phyloP scores from a whole-genome alignment of 2,888 invertebrate species.

The Chaitophorus viminalis region DNA sequence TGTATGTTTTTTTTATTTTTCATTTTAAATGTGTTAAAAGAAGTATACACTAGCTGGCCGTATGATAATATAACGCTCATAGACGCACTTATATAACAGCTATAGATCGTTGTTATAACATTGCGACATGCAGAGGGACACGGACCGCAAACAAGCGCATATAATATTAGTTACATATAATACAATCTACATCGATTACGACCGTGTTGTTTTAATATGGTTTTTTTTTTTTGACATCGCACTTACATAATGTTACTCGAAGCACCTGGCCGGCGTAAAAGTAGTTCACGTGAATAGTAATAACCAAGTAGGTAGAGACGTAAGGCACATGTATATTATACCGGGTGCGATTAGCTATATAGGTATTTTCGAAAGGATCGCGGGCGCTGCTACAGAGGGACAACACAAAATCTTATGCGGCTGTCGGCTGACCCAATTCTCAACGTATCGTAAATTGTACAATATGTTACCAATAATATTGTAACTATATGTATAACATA shows the following conservation, averaged over 20 bases:
- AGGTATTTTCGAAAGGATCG: constrained; percentile 22
- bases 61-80: neutral
- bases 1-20: neutral
- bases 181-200: constrained; percentile 27
- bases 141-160: neutral
- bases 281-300: constrained; percentile 39
- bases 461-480: too few relatives aligned
- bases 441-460: neutral
- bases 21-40: neutral
- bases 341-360: neutral
- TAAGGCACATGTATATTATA: too few relatives aligned
- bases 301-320: neutral
- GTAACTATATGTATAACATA: neutral
- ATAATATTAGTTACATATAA: neutral
- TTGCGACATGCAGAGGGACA: constrained; percentile 44
- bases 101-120: constrained; percentile 40
- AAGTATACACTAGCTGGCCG: neutral
- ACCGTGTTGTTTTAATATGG: constrained; percentile 37
- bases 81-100: constrained; percentile 33
- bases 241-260: constrained; percentile 14
- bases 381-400: constrained; percentile 2
- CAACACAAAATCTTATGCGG: constrained; percentile 23
- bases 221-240: constrained; percentile 25
- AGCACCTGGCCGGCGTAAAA: constrained; percentile 35
- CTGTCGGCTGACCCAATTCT: constrained; percentile 42